A percentile compares a stretch with the other conserved stretches of the same genome.
Evolutionary conservation across 2,888 invertebrate species (phyloP).

Genomic region (Cosmorhoe ocellata): DNA sequence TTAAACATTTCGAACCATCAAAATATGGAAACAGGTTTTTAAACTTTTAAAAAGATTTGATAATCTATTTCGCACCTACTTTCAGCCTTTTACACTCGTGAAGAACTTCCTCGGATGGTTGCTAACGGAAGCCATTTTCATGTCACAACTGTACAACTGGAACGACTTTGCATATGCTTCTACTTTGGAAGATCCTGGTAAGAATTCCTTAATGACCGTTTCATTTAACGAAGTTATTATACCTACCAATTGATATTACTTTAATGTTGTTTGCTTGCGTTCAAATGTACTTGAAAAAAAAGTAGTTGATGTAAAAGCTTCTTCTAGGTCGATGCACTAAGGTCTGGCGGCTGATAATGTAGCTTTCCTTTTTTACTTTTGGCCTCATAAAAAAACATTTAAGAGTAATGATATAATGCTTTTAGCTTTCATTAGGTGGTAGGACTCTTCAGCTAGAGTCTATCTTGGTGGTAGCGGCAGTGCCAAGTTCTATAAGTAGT

Average conservation of each 20-base stretch:
- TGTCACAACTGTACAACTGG: constrained; percentile 47
- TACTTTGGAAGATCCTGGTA: constrained; percentile 37
- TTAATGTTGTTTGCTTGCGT: not conserved
- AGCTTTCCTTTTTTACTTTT: constrained; percentile 17
- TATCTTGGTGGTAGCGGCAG: too few relatives aligned
- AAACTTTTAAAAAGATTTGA: too few relatives aligned
- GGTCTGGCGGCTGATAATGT: constrained; percentile 20
- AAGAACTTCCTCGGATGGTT: constrained; percentile 64
- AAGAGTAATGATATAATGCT: not conserved
- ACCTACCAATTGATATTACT: not conserved
- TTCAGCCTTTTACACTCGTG: constrained; percentile 64
- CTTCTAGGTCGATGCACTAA: not conserved
- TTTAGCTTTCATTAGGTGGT: too few relatives aligned
- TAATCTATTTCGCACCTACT: too few relatives aligned
- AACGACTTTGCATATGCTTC: constrained; percentile 51
- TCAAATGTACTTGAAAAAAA: too few relatives aligned
- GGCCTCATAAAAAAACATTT: not conserved
- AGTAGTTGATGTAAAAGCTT: not conserved
- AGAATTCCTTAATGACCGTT: not conserved
- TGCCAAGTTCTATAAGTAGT: too few relatives aligned
- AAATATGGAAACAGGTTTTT: too few relatives aligned
- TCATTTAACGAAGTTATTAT: too few relatives aligned
- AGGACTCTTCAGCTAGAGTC: too few relatives aligned
- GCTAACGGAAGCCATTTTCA: constrained; percentile 55
- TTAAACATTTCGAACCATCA: too few relatives aligned